Evolutionary conservation across 2,888 invertebrate genomes (phyloP).

Genomic region (Blastobasis lacticolella): DNA sequence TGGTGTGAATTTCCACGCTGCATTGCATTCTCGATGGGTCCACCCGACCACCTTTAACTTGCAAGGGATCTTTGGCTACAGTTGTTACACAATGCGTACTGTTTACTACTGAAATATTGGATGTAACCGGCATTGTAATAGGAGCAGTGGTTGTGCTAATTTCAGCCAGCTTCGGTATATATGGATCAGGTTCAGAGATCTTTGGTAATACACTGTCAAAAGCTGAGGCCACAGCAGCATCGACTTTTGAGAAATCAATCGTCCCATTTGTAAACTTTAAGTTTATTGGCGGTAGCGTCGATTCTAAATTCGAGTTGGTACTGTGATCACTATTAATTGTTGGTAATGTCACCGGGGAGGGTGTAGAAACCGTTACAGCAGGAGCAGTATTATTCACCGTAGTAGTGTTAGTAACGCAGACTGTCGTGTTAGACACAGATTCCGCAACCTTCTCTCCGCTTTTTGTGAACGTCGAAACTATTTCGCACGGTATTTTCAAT

Average conservation of each 20-base stretch:
- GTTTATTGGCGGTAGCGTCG: neutral
- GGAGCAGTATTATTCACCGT: conserved; percentile 23
- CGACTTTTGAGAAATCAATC: conserved; percentile 7
- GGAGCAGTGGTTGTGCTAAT: neutral
- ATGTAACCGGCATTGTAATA: neutral
- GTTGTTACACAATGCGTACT: conserved; percentile 33
- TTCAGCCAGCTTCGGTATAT: neutral
- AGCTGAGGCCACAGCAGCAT: neutral
- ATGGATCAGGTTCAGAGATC: neutral
- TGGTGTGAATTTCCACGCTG: conserved; percentile 46
- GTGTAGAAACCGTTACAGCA: neutral
- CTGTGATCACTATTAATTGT: neutral
- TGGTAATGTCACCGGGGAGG: too few species aligned
- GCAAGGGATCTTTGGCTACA: conserved; percentile 41
- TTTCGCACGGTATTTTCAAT: conserved; percentile 60
- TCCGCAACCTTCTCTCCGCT: conserved; percentile 27
- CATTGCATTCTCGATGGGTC: conserved; percentile 41
- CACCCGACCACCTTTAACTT: conserved; percentile 36
- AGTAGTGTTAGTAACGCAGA: conserved; percentile 40
- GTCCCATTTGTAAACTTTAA: conserved; percentile 10
- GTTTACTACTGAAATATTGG: conserved; percentile 21
- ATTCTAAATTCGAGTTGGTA: neutral
- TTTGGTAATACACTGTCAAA: neutral
- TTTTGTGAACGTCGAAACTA: conserved; percentile 59
- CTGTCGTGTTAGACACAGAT: conserved; percentile 29